These are phyloP conservation scores for Tigriopus japonicus DNA, from an alignment of 1,140 invertebrate genomes.

Conservation along the genomic window DNA sequence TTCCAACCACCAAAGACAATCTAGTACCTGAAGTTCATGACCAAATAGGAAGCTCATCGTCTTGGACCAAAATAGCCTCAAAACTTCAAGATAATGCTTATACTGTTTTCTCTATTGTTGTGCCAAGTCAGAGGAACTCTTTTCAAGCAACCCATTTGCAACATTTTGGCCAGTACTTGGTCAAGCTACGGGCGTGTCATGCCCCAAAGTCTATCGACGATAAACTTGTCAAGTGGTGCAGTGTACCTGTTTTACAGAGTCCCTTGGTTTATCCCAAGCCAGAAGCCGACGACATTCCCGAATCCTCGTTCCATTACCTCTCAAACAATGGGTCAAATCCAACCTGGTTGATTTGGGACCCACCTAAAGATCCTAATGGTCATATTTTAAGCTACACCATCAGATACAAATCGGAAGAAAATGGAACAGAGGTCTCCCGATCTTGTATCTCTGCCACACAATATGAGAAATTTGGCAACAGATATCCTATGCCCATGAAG, in stretches of 20 bases:
- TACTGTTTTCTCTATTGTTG: too few species aligned
- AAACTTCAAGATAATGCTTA: too few species aligned
- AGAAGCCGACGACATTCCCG: not conserved
- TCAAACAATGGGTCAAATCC: not conserved
- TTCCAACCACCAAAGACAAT: too few species aligned
- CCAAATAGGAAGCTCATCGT: too few species aligned
- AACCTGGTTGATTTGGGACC: not conserved
- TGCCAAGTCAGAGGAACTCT: too few species aligned
- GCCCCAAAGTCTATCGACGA: not conserved
- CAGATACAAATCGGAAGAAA: conserved; percentile 8
- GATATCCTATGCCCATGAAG: not conserved
- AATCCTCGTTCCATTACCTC: not conserved
- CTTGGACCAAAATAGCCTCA: too few species aligned
- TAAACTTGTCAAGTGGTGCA: too few species aligned
- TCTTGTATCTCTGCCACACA: not conserved
- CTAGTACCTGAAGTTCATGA: too few species aligned
- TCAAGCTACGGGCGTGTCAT: conserved; percentile 5
- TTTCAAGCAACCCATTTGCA: not conserved
- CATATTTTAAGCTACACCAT: conserved; percentile 20
- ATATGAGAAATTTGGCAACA: not conserved
- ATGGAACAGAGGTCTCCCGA: not conserved
- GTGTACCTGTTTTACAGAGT: too few species aligned
- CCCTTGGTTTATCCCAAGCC: not conserved
- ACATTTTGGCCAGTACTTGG: not conserved
- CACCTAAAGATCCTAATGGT: conserved; percentile 18